These are phyloP conservation scores for Unio pictorum DNA, from an alignment of 2,888 invertebrate genomes.

Conservation along the genomic window DNA sequence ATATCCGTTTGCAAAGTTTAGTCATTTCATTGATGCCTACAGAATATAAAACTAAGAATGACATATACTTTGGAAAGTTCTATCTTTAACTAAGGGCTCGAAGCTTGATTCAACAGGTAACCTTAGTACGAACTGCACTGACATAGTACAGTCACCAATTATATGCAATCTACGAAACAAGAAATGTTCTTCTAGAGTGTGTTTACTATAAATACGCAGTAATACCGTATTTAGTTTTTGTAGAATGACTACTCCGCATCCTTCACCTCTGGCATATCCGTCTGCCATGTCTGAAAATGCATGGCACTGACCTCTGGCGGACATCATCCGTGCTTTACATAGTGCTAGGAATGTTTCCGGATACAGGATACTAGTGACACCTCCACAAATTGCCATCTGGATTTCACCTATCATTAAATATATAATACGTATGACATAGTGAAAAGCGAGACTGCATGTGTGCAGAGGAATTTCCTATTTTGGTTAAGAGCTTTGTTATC, in stretches of 20 bases:
- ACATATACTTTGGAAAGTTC: too few species aligned
- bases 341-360: constrained; percentile 37
- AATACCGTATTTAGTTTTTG: constrained; percentile 35
- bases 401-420: constrained; percentile 17
- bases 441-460: background rate
- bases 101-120: too few species aligned
- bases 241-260: constrained; percentile 49
- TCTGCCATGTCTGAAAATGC: constrained; percentile 48
- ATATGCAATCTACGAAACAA: background rate
- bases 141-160: too few species aligned
- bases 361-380: constrained; percentile 43
- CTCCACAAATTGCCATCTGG: constrained; percentile 40
- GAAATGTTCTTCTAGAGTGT: background rate
- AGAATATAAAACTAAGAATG: too few species aligned
- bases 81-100: too few species aligned
- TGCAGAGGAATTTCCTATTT: too few species aligned
- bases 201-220: background rate
- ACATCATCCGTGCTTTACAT: constrained; percentile 44
- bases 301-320: constrained; percentile 47
- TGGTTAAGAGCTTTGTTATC: too few species aligned
- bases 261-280: constrained; percentile 51
- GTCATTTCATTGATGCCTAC: too few species aligned
- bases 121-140: too few species aligned
- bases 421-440: too few species aligned
- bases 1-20: too few species aligned